Percentiles rank a stretch among this genome's conserved stretches.
Conservation (phyloP, 2,888 invertebrate species). For the Aleiodes leptofemur region DNA sequence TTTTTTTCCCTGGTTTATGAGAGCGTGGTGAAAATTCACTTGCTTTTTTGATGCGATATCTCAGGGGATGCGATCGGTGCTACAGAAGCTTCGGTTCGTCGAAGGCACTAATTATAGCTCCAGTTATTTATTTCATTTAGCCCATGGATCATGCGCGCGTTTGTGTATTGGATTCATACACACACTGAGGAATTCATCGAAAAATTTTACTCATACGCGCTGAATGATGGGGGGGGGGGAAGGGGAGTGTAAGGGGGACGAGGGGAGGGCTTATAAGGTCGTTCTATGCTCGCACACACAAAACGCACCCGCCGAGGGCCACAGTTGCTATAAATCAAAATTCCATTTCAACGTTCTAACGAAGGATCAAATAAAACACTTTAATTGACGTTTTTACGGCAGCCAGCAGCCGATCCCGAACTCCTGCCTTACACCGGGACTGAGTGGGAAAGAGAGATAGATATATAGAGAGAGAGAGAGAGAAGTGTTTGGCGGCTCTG, state of each 20-base stretch:
- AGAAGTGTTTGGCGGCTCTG: slow-evolving; percentile 9
- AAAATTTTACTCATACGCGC: not conserved
- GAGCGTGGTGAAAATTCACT: too few species aligned
- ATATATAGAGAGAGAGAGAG: slow-evolving; percentile 53
- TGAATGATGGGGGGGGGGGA: too few species aligned
- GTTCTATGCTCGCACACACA: slow-evolving; percentile 46
- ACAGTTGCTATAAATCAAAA: slow-evolving; percentile 73
- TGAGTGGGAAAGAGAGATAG: slow-evolving; percentile 56
- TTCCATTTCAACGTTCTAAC: slow-evolving; percentile 76
- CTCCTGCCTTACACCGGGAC: slow-evolving; percentile 57
- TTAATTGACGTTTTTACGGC: slow-evolving; percentile 76
- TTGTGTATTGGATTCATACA: slow-evolving; percentile 45
- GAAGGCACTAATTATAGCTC: slow-evolving; percentile 71
- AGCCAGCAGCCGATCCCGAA: slow-evolving; percentile 72
- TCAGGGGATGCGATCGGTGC: slow-evolving; percentile 41
- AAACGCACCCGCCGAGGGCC: slow-evolving; percentile 55
- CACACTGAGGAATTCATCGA: slow-evolving; percentile 2
- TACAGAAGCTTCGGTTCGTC: slow-evolving; percentile 52
- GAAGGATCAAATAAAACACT: slow-evolving; percentile 76
- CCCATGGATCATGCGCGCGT: slow-evolving; percentile 58
- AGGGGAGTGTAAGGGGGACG: too few species aligned
- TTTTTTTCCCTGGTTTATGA: too few species aligned
- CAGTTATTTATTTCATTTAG: slow-evolving; percentile 74
- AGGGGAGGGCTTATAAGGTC: slow-evolving; percentile 28
- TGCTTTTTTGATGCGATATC: too few species aligned